phyloP scores from a whole-genome alignment of 2,888 invertebrate genomes.

The Phymatocera aterrima region DNA sequence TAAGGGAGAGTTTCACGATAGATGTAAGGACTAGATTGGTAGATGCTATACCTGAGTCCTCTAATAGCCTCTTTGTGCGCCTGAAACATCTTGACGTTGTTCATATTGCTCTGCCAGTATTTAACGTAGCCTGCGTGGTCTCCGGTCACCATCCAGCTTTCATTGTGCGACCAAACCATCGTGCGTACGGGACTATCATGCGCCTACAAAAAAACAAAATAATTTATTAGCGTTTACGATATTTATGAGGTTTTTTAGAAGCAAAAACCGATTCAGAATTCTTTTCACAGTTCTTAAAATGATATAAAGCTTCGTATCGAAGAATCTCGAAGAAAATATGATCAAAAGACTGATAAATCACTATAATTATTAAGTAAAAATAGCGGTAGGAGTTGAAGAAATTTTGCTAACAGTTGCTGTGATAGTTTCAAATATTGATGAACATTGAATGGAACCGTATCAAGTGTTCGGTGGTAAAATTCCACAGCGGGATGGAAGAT shows the following conservation, averaged over 20 bases:
- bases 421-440: too few relatives aligned
- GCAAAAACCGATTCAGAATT: background rate
- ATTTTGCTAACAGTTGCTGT: too few relatives aligned
- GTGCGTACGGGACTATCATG: conserved; percentile 99
- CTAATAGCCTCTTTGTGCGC: conserved; percentile 99
- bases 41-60: conserved; percentile 91
- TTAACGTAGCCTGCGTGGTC: conserved; percentile 99
- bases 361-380: too few relatives aligned
- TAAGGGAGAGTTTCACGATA: conserved; percentile 67
- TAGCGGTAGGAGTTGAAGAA: too few relatives aligned
- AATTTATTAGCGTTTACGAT: background rate
- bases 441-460: too few relatives aligned
- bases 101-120: conserved; percentile 99
- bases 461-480: too few relatives aligned
- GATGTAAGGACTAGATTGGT: conserved; percentile 73
- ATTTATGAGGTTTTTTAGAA: background rate
- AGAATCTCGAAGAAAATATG: too few relatives aligned
- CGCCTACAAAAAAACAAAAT: conserved; percentile 81
- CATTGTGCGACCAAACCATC: conserved; percentile 99
- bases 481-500: too few relatives aligned
- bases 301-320: background rate
- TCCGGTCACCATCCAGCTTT: conserved; percentile 99
- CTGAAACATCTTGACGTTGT: conserved; percentile 99
- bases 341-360: too few relatives aligned
- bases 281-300: background rate